These are phyloP conservation scores for Keiferia lycopersicella DNA, from an alignment of 2,888 invertebrate genomes.

Conservation along the genomic window DNA sequence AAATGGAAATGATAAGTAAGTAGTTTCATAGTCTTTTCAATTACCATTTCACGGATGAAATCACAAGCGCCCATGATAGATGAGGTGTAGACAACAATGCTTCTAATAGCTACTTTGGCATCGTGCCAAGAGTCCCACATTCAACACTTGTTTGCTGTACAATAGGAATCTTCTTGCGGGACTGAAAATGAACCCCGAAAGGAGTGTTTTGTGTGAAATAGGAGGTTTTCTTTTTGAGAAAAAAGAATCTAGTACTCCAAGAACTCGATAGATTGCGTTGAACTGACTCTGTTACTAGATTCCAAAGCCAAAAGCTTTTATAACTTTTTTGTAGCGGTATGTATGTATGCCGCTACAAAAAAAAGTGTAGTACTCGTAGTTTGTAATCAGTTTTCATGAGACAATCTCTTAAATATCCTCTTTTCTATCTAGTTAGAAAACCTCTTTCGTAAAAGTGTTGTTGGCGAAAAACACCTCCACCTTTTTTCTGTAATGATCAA, in stretches of 20 bases:
- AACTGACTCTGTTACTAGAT: no score
- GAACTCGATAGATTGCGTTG: no score
- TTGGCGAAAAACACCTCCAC: not conserved
- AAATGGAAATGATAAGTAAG: not conserved
- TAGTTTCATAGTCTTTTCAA: not conserved
- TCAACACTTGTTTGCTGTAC: not conserved
- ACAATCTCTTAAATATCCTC: not conserved
- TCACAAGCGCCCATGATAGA: not conserved
- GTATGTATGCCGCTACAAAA: no score
- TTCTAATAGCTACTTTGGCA: slow-evolving; percentile 12
- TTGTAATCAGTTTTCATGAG: not conserved
- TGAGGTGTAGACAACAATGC: slow-evolving; percentile 3
- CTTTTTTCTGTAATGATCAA: not conserved
- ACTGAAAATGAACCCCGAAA: not conserved
- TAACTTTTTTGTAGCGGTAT: no score
- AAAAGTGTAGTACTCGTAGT: no score
- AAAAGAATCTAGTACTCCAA: no score
- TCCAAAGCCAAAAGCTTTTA: no score
- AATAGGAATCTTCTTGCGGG: not conserved
- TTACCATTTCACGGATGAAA: not conserved
- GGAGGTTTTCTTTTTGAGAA: no score
- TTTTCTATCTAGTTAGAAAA: not conserved
- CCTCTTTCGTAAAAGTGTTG: not conserved
- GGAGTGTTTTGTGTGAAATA: not conserved
- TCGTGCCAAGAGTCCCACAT: not conserved